Evolutionary conservation across 2,888 invertebrate species (phyloP).

Genomic region (Eupithecia vulgata): DNA sequence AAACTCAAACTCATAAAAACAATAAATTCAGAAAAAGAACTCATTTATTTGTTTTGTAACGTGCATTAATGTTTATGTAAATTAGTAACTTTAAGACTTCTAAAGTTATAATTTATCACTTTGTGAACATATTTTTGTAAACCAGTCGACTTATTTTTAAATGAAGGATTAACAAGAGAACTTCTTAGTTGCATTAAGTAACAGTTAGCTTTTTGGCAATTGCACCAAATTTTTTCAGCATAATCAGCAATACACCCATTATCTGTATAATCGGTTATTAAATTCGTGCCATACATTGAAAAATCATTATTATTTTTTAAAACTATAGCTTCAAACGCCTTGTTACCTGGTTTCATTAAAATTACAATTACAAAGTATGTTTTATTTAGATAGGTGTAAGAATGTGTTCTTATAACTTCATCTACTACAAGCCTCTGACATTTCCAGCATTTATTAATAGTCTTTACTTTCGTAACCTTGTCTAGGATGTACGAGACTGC

Average conservation of each 20-base stretch:
- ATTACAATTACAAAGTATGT: slow-evolving; percentile 85
- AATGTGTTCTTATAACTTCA: slow-evolving; percentile 72
- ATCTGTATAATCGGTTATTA: slow-evolving; percentile 54
- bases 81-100: background rate
- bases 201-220: slow-evolving; percentile 48
- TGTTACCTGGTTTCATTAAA: slow-evolving; percentile 85
- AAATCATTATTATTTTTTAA: slow-evolving; percentile 66
- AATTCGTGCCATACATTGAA: slow-evolving; percentile 80
- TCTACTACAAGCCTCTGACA: slow-evolving; percentile 82
- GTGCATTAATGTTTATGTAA: background rate
- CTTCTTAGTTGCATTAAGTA: background rate
- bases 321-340: slow-evolving; percentile 87
- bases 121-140: background rate
- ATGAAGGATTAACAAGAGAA: background rate
- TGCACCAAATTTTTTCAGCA: slow-evolving; percentile 58
- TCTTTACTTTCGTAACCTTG: slow-evolving; percentile 50
- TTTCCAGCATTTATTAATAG: slow-evolving; percentile 55
- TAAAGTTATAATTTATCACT: background rate
- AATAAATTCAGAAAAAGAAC: too few species aligned
- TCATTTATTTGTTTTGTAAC: background rate
- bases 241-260: slow-evolving; percentile 53
- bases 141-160: background rate
- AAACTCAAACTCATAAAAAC: background rate
- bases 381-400: slow-evolving; percentile 62
- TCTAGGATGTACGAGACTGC: slow-evolving; percentile 63